Base-by-base conservation (phyloP, 2,113 vertebrate genomes). In the Tiliqua scincoides region DNA sequence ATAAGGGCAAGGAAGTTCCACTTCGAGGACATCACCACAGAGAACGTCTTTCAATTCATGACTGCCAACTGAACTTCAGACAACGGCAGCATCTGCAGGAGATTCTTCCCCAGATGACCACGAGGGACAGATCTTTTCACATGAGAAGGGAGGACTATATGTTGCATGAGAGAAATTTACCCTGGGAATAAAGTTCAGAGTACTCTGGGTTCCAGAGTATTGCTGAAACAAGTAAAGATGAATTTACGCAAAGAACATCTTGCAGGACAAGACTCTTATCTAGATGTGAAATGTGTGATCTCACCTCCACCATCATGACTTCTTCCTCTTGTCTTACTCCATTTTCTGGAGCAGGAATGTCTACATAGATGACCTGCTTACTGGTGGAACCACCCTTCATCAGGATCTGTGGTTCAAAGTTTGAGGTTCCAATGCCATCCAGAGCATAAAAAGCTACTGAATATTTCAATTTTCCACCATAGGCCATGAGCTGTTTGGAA, bases 371-470 rank as follows among this genome's bases (percentile, higher is more conserved):
- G 59, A 98, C 95, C 18, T 97, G 65, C 90, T 98, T 99, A 73
- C 94, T 97, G 52, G 94, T 78, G 52, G 79, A 91, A 37, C 99
- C 98, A 6, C 99, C 99, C 88, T 95, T 98, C 89, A 99, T 97
- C 87, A 99, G 94, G 81, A 99, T 95, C 88, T 99, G 98, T 57
- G 99, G 98, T 93, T 99, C 99, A 78, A 97, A 96, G 92, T 99
- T 98, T 90, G 97, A 96, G 72, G 97, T 91, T 52, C 98, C 98
- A 0, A 90, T 77, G 30, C 96, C 97, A 1, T 97, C 89, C 67
- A 96, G 93, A 62, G 98, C 97, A 43, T 97, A 97, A 96, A 98
- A 99, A 27, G 95, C 95, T 77, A 97, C 88, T 1, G 87, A 85
- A 48, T 99, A 99, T 8, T 94, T 97, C 57, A 99, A 93, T 74